These are phyloP conservation scores for Cairina moschata DNA, from an alignment of 2,113 vertebrate species.

Conservation along the genomic window DNA sequence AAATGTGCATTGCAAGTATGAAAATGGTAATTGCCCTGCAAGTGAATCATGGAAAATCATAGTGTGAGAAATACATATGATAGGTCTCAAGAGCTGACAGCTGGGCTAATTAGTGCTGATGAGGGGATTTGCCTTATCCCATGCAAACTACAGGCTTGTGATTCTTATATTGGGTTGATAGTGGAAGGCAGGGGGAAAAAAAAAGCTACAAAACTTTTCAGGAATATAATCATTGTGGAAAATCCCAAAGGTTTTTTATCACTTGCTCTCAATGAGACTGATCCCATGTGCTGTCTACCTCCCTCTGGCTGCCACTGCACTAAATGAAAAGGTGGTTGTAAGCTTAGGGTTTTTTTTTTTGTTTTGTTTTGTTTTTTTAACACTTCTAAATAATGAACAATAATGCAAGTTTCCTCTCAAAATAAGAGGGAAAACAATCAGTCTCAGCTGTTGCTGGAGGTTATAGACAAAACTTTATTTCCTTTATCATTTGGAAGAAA, in stretches of 20 bases:
- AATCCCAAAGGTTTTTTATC: background rate
- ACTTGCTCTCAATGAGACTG: background rate
- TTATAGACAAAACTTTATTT: constrained; percentile 48
- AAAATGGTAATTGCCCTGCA: background rate
- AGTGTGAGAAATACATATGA: background rate
- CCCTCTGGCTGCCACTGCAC: background rate
- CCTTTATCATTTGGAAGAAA: constrained; percentile 28
- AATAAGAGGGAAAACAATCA: background rate
- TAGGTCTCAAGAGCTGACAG: background rate
- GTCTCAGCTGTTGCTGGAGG: constrained; percentile 20
- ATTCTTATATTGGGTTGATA: background rate
- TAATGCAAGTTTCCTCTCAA: background rate
- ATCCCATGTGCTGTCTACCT: rapidly evolving
- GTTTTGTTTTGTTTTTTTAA: background rate
- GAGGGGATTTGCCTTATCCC: background rate
- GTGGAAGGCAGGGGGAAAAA: background rate
- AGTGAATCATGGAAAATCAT: background rate
- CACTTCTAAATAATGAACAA: background rate
- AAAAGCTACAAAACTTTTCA: background rate
- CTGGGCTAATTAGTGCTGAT: background rate
- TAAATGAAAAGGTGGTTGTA: background rate
- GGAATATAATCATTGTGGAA: background rate
- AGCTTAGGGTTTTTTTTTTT: background rate
- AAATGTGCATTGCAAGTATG: background rate
- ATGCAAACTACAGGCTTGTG: background rate